phyloP scores from a whole-genome alignment of 2,113 vertebrate genomes.

The Poecilia latipinna region DNA sequence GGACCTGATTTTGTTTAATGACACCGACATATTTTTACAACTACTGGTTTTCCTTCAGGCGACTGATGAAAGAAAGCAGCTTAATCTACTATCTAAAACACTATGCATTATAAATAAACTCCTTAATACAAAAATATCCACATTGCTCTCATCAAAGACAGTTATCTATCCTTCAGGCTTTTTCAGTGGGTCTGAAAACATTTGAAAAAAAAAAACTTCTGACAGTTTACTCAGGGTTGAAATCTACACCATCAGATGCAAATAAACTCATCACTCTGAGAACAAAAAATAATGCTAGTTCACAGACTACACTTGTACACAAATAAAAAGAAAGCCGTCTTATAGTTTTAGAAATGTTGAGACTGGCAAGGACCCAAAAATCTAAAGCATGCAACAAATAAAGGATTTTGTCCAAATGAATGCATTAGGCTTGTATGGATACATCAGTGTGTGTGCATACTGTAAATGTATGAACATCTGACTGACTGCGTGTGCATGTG shows the following conservation, averaged over 20 bases:
- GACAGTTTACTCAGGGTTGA: background rate
- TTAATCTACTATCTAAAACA: background rate
- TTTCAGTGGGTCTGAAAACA: background rate
- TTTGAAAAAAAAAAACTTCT: slow-evolving; percentile 1
- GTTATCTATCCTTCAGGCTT: slow-evolving; percentile 2
- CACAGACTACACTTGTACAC: slow-evolving; percentile 25
- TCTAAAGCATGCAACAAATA: slow-evolving; percentile 52
- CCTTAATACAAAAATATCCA: background rate
- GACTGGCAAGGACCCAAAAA: slow-evolving; percentile 30
- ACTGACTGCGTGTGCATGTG: slow-evolving; percentile 5
- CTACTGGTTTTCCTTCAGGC: background rate
- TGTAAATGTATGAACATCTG: slow-evolving; percentile 21
- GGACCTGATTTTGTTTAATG: background rate
- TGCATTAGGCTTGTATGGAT: slow-evolving; percentile 22
- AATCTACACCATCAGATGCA: slow-evolving; percentile 25
- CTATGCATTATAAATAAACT: background rate
- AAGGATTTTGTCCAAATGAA: slow-evolving; percentile 65
- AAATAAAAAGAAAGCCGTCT: slow-evolving; percentile 34
- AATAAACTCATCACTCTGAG: slow-evolving; percentile 30
- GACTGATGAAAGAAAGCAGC: background rate
- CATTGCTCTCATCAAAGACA: slow-evolving; percentile 1
- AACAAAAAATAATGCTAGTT: slow-evolving; percentile 40
- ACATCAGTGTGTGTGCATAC: background rate
- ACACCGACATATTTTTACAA: background rate
- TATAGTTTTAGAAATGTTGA: slow-evolving; percentile 25